Evolutionary conservation across 2,797 vertebrate genomes (phyloP), one percentile per base, ranked within the genome.

Genomic region (Pelodytes ibericus): DNA sequence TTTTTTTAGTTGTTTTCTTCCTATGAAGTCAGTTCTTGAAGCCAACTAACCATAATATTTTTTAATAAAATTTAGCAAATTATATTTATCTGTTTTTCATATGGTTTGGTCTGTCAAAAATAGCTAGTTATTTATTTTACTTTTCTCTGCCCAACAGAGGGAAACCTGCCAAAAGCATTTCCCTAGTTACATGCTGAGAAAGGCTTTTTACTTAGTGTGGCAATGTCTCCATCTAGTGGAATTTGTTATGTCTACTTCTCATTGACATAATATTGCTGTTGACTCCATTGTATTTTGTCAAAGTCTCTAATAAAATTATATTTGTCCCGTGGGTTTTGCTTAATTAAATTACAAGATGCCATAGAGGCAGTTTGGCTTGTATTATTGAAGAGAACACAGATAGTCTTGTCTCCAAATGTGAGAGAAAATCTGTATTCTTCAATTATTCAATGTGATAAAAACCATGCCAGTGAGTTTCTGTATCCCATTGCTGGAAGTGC

Each of bases 291-390:
- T 58, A 49, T 27, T 44, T 63, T n/a, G 36, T 13, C 4, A 49
- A 61, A 67, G 58, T 29, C 58, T 67, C 77, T 69, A 63, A 69
- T 69, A 69, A 56, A 79, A 13, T 68, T 78, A 56, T 72, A 61
- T 72, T 72, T 73, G 39, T 57, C 77, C 61, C 33, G 1, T 68
- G 64, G 71, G 77, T 63, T 44, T 57, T 61, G 30, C 29, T 61
- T 79, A 79, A 79, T 79, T 73, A 69, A 79, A 79, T 79, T 68
- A 74, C 71, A 73, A 74, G 71, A 69, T 47, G 57, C 71, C 61
- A 41, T 64, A 56, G 57, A 31, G 53, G 56, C 44, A 30, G 71
- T 31, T 39, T 26, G 30, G 63, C 9, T 79, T 79, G 53, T 73
- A 61, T 69, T 79, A 68, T 58, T 63, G 77, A 69, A 72, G 69